phyloP scores from a whole-genome alignment of 2,888 invertebrate species.

The Corbicula japonica region DNA sequence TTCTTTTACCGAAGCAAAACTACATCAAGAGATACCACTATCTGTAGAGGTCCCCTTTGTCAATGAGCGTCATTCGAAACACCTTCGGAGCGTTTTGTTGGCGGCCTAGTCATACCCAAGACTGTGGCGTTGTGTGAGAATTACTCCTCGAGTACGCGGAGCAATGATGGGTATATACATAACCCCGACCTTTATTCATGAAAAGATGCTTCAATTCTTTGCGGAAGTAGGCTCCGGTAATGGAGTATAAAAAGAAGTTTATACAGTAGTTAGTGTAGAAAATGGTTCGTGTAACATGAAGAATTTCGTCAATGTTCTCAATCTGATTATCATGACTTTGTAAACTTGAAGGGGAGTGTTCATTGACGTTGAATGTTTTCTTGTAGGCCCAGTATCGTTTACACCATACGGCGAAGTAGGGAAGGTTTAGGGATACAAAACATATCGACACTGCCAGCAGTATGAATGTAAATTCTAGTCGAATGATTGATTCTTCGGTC shows the following conservation, averaged over 20 bases:
- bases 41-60: too few species aligned
- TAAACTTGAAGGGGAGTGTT: slow-evolving; percentile 13
- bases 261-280: slow-evolving; percentile 83
- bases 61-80: too few species aligned
- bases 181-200: slow-evolving; percentile 67
- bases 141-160: slow-evolving; percentile 70
- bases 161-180: slow-evolving; percentile 66
- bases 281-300: slow-evolving; percentile 77
- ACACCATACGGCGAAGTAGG: slow-evolving; percentile 84
- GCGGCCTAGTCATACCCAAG: slow-evolving; percentile 69
- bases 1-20: too few species aligned
- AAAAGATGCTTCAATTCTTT: slow-evolving; percentile 79
- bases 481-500: slow-evolving; percentile 80
- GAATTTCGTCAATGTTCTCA: slow-evolving; percentile 58
- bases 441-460: slow-evolving; percentile 83
- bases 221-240: slow-evolving; percentile 83
- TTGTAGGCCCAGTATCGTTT: slow-evolving; percentile 63
- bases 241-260: slow-evolving; percentile 83
- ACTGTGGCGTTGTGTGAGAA: slow-evolving; percentile 70
- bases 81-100: too few species aligned
- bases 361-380: slow-evolving; percentile 32
- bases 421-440: slow-evolving; percentile 83
- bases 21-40: too few species aligned
- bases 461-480: slow-evolving; percentile 83
- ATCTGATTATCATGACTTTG: slow-evolving; percentile 44